Conservation (phyloP, 2,113 vertebrate genomes). For the Ctenodactylus gundi region DNA sequence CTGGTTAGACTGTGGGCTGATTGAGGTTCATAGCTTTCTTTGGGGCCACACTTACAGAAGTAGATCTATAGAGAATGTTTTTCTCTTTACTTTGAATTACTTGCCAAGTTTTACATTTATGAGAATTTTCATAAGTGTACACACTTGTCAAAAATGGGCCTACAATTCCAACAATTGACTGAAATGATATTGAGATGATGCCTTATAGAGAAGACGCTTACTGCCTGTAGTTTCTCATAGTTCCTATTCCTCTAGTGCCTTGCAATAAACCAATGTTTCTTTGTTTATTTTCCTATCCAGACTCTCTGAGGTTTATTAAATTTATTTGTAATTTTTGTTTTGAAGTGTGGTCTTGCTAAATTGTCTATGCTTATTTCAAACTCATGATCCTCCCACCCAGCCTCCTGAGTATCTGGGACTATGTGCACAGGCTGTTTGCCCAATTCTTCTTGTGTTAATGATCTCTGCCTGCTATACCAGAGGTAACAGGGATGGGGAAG, state of each 20-base stretch:
- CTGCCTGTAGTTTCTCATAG: background rate
- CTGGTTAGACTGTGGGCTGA: background rate
- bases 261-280: background rate
- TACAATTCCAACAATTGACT: background rate
- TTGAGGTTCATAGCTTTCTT: background rate
- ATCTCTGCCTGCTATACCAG: background rate
- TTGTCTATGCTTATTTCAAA: background rate
- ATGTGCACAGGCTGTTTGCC: background rate
- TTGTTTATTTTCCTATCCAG: background rate
- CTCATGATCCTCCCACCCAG: background rate
- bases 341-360: too few relatives aligned
- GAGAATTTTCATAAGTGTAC: background rate
- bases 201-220: background rate
- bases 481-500: background rate
- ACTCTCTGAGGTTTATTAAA: background rate
- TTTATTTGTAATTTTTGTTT: background rate
- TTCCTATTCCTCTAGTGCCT: rapidly evolving
- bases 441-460: background rate
- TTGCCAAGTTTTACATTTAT: slow-evolving; percentile 19
- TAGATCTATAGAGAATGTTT: background rate
- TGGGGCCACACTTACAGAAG: background rate
- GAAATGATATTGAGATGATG: background rate
- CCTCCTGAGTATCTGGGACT: background rate
- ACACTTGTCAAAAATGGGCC: background rate
- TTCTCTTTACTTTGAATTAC: background rate